Conservation (phyloP, 1,140 invertebrate species). For the Cyphomyrmex costatus region DNA sequence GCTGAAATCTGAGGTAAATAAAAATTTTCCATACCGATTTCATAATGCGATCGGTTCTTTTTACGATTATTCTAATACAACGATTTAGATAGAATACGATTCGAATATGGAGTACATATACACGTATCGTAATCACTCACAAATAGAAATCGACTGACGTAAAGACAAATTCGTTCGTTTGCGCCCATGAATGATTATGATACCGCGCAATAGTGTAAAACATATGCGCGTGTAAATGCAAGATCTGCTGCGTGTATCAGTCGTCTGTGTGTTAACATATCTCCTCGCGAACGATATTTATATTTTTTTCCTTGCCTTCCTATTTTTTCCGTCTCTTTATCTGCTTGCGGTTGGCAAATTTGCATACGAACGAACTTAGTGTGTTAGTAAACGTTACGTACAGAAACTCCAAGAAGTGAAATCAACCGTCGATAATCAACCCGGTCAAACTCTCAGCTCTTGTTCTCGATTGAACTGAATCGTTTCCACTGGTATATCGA, state of each 20-base stretch:
- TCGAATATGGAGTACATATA: background rate
- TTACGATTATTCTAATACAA: background rate
- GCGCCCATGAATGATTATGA: constrained; percentile 72
- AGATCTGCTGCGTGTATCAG: background rate
- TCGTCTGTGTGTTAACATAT: constrained; percentile 60
- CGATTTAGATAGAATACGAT: constrained; percentile 33
- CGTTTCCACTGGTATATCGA: background rate
- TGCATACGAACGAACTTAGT: constrained; percentile 66
- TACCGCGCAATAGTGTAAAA: constrained; percentile 58
- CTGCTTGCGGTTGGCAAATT: constrained; percentile 51
- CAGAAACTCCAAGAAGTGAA: constrained; percentile 34
- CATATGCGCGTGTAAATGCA: background rate
- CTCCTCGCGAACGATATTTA: constrained; percentile 42
- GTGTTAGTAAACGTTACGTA: constrained; percentile 59
- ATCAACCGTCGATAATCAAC: constrained; percentile 19
- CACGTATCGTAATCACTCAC: constrained; percentile 61
- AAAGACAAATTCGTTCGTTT: constrained; percentile 74
- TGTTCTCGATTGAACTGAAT: constrained; percentile 15
- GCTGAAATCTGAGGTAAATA: constrained; percentile 66
- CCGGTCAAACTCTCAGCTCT: constrained; percentile 13
- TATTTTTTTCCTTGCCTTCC: background rate
- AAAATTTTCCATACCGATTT: constrained; percentile 53
- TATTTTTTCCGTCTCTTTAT: constrained; percentile 36
- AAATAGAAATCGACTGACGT: constrained; percentile 71
- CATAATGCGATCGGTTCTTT: constrained; percentile 30